Conservation (phyloP, 1,140 invertebrate species). For the Plodia interpunctella region DNA sequence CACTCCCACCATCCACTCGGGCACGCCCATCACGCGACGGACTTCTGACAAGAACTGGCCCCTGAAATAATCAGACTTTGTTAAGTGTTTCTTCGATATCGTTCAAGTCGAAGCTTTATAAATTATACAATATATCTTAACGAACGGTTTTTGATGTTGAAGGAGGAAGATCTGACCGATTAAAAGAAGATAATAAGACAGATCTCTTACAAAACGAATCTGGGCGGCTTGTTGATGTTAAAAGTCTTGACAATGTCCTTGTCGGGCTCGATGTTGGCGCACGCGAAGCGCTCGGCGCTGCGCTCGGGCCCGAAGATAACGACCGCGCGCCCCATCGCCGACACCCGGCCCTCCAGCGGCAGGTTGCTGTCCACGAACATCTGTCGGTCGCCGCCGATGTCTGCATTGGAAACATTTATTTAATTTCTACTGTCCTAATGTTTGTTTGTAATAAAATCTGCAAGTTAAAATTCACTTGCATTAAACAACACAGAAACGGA, state of each 20-base stretch:
- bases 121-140: too few relatives aligned
- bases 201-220: conserved; percentile 89
- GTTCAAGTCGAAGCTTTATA: too few relatives aligned
- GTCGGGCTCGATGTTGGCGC: conserved; percentile 94
- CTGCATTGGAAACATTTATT: conserved; percentile 44
- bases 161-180: too few relatives aligned
- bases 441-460: too few relatives aligned
- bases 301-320: conserved; percentile 89
- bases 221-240: conserved; percentile 90
- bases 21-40: conserved; percentile 88
- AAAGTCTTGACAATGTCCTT: conserved; percentile 94
- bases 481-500: too few relatives aligned
- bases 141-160: too few relatives aligned
- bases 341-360: conserved; percentile 86
- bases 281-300: conserved; percentile 86
- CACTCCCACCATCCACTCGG: conserved; percentile 92
- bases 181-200: not conserved
- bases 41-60: conserved; percentile 91
- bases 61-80: conserved; percentile 70
- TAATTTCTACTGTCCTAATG: too few relatives aligned
- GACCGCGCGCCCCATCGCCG: conserved; percentile 90
- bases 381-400: conserved; percentile 86
- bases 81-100: not conserved
- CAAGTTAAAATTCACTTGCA: too few relatives aligned
- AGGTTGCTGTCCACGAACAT: conserved; percentile 93